Base-by-base conservation (phyloP, 2,113 vertebrate species). In the Amia ocellicauda region DNA sequence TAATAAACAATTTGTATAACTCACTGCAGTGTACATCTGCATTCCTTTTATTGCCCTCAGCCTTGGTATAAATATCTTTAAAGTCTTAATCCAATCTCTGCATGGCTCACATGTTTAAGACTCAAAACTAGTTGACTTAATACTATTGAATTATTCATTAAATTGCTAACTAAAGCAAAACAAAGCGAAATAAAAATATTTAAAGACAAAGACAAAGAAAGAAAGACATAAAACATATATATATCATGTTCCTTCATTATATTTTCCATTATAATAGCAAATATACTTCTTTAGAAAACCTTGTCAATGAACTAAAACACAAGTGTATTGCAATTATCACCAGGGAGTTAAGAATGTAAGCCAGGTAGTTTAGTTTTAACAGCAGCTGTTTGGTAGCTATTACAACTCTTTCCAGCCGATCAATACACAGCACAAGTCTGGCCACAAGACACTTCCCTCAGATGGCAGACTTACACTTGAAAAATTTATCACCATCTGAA, bases 331-430 rank as follows among this genome's bases (percentile, higher is more conserved):
- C 63, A 53, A 68, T 68, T 72, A 75, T 57, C 2, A 0, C 62
- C 0, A 1, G 72, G 62, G 73, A 53, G 67, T 61, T 70, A 70
- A 74, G 74, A 69, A 8, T 17, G 43, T 1, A 61, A 51, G 67
- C 77, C 74, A 77, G 70, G 67, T 69, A 74, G 42, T 71, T 71
- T 75, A 73, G 40, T 60, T 78, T 65, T 68, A 82, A 80, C 81
- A 84, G 79, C 82, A 81, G 67, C 55, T 82, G 80, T 58, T 70
- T 71, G 70, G 51, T 36, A 73, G 67, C 69, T 69, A 85, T 88
- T 81, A 83, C 77, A 76, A 64, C 58, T 41, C 66, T 81, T 69
- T 36, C 72, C 52, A 73, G 73, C 77, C 72, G 71, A 78, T 88
- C 69, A 65, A 83, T 83, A 64, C 36, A 74, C 80, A 71, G 76